A percentile compares a stretch with the other conserved stretches of the same genome.
Conservation (phyloP, 2,113 vertebrate species). For the Solea solea region DNA sequence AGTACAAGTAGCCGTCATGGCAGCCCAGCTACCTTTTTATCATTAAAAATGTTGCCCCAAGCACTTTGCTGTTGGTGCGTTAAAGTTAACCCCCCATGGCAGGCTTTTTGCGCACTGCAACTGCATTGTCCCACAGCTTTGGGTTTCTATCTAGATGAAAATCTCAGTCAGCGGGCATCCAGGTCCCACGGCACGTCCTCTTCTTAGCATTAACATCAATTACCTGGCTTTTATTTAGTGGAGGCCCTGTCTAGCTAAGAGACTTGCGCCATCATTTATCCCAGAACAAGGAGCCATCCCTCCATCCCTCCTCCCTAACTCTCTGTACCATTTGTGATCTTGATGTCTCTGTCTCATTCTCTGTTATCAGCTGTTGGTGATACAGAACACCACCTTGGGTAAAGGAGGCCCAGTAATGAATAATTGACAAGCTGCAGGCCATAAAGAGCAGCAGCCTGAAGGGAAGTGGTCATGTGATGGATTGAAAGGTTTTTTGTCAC, state of each 20-base stretch:
- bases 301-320: conserved; percentile 19
- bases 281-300: conserved; percentile 28
- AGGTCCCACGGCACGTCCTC: conserved; percentile 43
- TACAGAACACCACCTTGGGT: conserved; percentile 64
- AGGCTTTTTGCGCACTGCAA: conserved; percentile 45
- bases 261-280: conserved; percentile 65
- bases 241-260: conserved; percentile 46
- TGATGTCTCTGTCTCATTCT: conserved; percentile 47
- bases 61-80: conserved; percentile 64
- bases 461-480: conserved; percentile 62
- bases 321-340: conserved; percentile 41
- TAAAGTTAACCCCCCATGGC: conserved; percentile 68
- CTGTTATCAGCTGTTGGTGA: conserved; percentile 59
- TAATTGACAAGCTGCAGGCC: conserved; percentile 78
- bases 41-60: conserved; percentile 53
- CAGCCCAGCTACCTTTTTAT: conserved; percentile 33
- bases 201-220: conserved; percentile 75
- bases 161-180: conserved; percentile 49
- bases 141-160: conserved; percentile 57
- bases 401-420: conserved; percentile 68
- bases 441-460: conserved; percentile 70
- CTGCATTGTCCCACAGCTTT: conserved; percentile 14
- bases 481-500: conserved; percentile 36
- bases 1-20: conserved; percentile 26
- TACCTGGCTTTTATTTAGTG: conserved; percentile 72